phyloP scores from a whole-genome alignment of 2,113 vertebrate genomes.

The Chaetodon trifascialis region DNA sequence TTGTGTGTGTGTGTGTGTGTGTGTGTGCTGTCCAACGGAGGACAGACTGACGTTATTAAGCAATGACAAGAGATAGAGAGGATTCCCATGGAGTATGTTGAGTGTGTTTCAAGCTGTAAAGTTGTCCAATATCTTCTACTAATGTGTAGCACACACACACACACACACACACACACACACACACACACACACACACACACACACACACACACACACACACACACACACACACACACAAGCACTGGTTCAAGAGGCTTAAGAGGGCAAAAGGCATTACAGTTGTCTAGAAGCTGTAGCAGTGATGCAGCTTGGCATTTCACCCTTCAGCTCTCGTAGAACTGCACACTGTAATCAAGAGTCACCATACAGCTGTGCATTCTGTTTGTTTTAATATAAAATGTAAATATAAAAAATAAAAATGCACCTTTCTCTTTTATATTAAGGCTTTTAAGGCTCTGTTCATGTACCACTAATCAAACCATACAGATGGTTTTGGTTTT shows the following conservation, averaged over 20 bases:
- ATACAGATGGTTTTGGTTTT: neutral
- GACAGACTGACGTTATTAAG: conserved; percentile 6
- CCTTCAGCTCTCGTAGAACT: conserved; percentile 40
- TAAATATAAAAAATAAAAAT: too few relatives aligned
- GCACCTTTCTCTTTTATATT: neutral
- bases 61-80: neutral
- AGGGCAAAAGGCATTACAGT: conserved; percentile 34
- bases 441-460: neutral
- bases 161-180: too few relatives aligned
- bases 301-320: conserved; percentile 49
- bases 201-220: neutral
- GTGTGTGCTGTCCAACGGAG: neutral
- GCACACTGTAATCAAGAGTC: conserved; percentile 8
- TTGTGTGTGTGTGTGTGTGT: conserved; percentile 3
- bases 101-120: conserved; percentile 7
- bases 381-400: neutral
- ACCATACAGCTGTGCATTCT: conserved; percentile 1
- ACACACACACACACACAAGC: neutral
- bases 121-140: conserved; percentile 11
- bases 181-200: neutral
- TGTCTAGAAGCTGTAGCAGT: conserved; percentile 16
- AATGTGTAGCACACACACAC: too few relatives aligned
- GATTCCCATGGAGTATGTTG: conserved; percentile 9
- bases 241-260: conserved; percentile 33
- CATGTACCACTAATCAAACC: neutral